phyloP scores from a whole-genome alignment of 2,888 invertebrate genomes.

The Conops quadrifasciatus region DNA sequence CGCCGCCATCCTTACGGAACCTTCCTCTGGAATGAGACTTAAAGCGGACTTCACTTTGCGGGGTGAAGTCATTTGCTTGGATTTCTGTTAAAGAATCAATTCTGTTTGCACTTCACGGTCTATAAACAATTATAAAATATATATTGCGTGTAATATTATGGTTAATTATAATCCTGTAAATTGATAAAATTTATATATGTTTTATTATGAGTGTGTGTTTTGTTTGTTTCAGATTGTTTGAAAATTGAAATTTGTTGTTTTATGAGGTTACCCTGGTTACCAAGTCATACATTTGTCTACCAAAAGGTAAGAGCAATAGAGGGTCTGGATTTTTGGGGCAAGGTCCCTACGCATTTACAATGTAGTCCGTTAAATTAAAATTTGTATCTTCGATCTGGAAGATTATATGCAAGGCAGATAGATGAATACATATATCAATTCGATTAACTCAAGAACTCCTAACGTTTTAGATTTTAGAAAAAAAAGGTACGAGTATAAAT shows the following conservation, averaged over 20 bases:
- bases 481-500: no score
- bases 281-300: constrained; percentile 15
- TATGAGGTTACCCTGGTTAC: constrained; percentile 35
- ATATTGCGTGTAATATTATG: background rate
- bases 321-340: background rate
- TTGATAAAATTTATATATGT: background rate
- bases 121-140: constrained; percentile 1
- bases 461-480: no score
- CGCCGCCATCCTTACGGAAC: constrained; percentile 62
- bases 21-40: constrained; percentile 68
- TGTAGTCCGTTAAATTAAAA: no score
- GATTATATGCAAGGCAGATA: no score
- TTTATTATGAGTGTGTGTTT: background rate
- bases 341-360: no score
- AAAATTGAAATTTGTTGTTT: constrained; percentile 21
- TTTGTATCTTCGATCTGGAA: no score
- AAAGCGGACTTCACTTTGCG: constrained; percentile 66
- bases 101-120: background rate
- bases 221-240: background rate
- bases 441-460: no score
- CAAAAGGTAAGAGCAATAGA: constrained; percentile 7
- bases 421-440: no score
- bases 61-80: constrained; percentile 55
- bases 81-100: constrained; percentile 13
- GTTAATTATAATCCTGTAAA: background rate